phyloP scores from a whole-genome alignment of 2,797 vertebrate species.

The Clamator glandarius region DNA sequence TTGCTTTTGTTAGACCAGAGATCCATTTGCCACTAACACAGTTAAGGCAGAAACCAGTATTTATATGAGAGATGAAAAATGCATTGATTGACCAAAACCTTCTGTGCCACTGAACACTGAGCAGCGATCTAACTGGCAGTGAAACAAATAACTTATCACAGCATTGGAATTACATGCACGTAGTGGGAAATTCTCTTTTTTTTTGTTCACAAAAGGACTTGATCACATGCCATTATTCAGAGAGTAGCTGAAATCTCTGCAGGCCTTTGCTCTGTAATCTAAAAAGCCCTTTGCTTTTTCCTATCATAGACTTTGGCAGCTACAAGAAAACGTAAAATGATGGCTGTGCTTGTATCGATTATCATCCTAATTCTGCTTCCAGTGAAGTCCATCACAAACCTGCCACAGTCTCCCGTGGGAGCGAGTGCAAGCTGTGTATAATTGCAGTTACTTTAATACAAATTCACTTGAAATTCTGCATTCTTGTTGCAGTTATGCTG shows the following conservation, averaged over 20 bases:
- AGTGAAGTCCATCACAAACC: slow-evolving; percentile 53
- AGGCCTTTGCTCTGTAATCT: slow-evolving; percentile 64
- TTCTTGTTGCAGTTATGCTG: slow-evolving; percentile 35
- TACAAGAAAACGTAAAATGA: slow-evolving; percentile 65
- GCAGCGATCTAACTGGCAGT: background rate
- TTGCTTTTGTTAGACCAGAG: slow-evolving; percentile 24
- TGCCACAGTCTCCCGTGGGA: background rate
- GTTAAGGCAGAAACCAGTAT: background rate
- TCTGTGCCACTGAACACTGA: slow-evolving; percentile 11
- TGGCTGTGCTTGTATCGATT: slow-evolving; percentile 64
- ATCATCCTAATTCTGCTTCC: slow-evolving; percentile 56
- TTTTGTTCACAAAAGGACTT: slow-evolving; percentile 57
- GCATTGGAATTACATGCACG: slow-evolving; percentile 50
- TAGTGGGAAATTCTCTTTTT: slow-evolving; percentile 43
- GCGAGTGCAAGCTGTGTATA: slow-evolving; percentile 43
- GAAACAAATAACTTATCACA: slow-evolving; percentile 43
- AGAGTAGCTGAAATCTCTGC: slow-evolving; percentile 60
- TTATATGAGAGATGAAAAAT: slow-evolving; percentile 30
- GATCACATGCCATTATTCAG: slow-evolving; percentile 63
- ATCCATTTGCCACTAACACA: background rate
- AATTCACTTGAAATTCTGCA: slow-evolving; percentile 54
- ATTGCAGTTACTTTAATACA: slow-evolving; percentile 60
- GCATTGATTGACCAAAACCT: slow-evolving; percentile 36
- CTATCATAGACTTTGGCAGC: slow-evolving; percentile 44
- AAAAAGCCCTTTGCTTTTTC: slow-evolving; percentile 61